A percentile compares a stretch with the other conserved stretches of the same genome.
These are phyloP conservation scores for Ailuropoda melanoleuca DNA, from an alignment of 2,113 vertebrate genomes.

Conservation along the genomic window DNA sequence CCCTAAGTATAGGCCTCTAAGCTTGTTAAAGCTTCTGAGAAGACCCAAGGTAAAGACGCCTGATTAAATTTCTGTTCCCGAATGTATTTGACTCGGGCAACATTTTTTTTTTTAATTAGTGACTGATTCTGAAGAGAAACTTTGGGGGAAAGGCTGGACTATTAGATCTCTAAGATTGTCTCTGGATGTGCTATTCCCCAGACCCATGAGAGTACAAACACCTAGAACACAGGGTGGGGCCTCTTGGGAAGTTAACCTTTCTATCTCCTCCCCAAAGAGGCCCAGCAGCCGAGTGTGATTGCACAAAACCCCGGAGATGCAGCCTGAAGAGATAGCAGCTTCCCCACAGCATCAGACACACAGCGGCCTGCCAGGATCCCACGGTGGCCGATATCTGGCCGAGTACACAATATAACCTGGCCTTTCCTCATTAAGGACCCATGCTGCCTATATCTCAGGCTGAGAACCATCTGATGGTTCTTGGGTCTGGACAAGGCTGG, in stretches of 20 bases:
- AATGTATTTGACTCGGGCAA: not conserved
- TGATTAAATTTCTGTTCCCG: not conserved
- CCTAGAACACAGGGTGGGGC: not conserved
- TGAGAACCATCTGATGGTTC: constrained; percentile 40
- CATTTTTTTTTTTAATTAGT: not conserved
- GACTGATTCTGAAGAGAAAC: not conserved
- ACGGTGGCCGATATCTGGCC: constrained; percentile 70
- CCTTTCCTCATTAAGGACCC: constrained; percentile 72
- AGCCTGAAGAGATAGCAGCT: constrained; percentile 67
- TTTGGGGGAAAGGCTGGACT: not conserved
- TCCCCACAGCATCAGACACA: constrained; percentile 65
- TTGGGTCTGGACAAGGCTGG: not conserved
- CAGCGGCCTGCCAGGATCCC: constrained; percentile 71
- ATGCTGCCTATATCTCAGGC: constrained; percentile 38
- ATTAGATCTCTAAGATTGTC: not conserved
- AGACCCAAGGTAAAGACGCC: not conserved
- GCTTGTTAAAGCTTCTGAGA: not conserved
- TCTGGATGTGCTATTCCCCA: not conserved
- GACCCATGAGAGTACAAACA: not conserved
- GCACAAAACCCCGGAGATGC: constrained; percentile 49
- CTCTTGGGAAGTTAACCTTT: constrained; percentile 49
- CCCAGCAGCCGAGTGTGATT: constrained; percentile 55
- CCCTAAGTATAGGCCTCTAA: not conserved
- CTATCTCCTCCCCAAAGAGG: constrained; percentile 64
- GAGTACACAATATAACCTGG: constrained; percentile 73